Evolutionary conservation across 2,113 vertebrate species (phyloP), one percentile per base, ranked within the genome.

Genomic region (Lampris megalopsis): DNA sequence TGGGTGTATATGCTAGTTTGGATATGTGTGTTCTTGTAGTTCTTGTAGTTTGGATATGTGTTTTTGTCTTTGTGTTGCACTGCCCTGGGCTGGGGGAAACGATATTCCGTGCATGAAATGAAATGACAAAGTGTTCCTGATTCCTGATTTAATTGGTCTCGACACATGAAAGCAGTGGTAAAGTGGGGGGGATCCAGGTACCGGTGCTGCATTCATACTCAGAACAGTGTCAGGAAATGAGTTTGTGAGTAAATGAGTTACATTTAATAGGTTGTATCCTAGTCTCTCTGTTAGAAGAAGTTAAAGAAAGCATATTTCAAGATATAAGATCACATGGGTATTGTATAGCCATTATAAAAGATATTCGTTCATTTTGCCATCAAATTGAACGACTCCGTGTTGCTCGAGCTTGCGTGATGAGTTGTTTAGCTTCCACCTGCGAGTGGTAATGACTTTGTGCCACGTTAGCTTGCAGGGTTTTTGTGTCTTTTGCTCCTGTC

Each of bases 391-490:
- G 54, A 35, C 5, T 57, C 54, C 11, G 4, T 13, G 9, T 4
- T 4, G 50, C 50, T 13, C 7, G 7, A 7, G 43, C 43, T 45
- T 57, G 5, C 54, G 24, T 57, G n/a, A 57, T 57, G 37, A 57
- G 53, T 40, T 41, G 37, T 60, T 42, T 1, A 9, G 4, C 43
- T 35, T 9, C 13, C 6, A 5, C 64, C 38, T 3, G 37, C 58
- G 76, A 5, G n/a, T 2, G 54, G 56, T 63, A n/a, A 24, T 2
- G n/a, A 41, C 5, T 62, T 65, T 43, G 35, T 42, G 71, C 63
- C 41, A 43, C 1, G 0, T 24, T 11, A 9, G 35, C 38, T 36
- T 63, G 37, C 11, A 9, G 9, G 3, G 4, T 11, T 60, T 60
- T 60, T 1, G 47, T 52, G 7, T 35, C 8, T 3, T 36, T 36